Conservation (phyloP, 2,113 vertebrate species). For the Hippoglossus stenolepis region DNA sequence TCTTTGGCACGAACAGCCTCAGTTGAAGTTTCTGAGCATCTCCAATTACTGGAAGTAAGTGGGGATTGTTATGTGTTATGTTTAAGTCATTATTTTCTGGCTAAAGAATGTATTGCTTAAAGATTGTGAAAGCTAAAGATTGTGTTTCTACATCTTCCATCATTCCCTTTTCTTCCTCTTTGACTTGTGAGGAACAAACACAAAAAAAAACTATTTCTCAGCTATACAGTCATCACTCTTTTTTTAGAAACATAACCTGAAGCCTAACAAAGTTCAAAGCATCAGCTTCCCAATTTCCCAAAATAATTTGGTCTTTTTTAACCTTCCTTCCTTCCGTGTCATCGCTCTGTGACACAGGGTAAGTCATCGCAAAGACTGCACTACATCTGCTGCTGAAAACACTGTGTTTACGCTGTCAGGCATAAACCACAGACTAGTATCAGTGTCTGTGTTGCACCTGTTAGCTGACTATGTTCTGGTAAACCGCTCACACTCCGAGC, state of each 20-base stretch:
- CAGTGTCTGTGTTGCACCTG: constrained; percentile 51
- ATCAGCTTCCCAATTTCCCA: not conserved
- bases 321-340: not conserved
- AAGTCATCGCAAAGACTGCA: not conserved
- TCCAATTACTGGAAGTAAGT: not conserved
- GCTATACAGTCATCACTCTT: not conserved
- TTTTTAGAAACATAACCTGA: no score
- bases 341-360: not conserved
- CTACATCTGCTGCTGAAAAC: constrained; percentile 33
- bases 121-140: not conserved
- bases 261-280: not conserved
- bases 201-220: not conserved
- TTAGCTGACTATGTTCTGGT: constrained; percentile 74
- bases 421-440: constrained; percentile 63
- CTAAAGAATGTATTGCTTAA: not conserved
- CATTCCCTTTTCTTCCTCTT: not conserved
- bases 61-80: not conserved
- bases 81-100: not conserved
- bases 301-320: no score
- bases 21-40: constrained; percentile 33
- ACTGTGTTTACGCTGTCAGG: constrained; percentile 24
- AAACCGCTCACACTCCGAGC: constrained; percentile 76
- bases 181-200: not conserved
- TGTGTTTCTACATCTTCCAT: no score
- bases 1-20: constrained; percentile 1